Evolutionary conservation across 2,888 invertebrate species (phyloP), one percentile per base, ranked within the genome.

Genomic region (Laothoe populi): DNA sequence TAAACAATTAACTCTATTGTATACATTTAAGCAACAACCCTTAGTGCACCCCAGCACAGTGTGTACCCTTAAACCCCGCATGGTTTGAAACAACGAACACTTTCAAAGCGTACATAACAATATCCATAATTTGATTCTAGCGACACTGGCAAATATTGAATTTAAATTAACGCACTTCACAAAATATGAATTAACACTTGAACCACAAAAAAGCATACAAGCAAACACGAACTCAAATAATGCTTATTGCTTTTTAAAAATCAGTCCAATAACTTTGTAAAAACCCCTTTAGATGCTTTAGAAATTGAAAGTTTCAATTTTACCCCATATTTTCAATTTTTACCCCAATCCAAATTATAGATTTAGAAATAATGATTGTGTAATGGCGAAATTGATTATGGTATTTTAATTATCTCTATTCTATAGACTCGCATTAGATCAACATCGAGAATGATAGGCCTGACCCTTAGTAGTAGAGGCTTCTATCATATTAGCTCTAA

Each of bases 51-150:
- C 53, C 35, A 10, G 53, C 53, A 53, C 53, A 19, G 35, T 11
- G 19, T 35, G 3, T 44, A 49, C 24, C 49, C 49, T 13, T 24
- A 21, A 63, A 60, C 63, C 66, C 66, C 45, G 70, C 70, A 70
- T 70, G 68, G 68, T 67, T 63, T 53, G 31, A 53, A 11, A 11
- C 46, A 11, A 11, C 46, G 11, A 4, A 53, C 35, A 53, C 53
- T 35, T 2, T 31, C 31, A 35, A 8, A 1, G 31, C 26, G 8
- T n/a, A 26, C 49, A 49, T 31, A 16, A 16, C 16, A 26, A 16
- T 16, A 8, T n/a, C 16, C n/a, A 49, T 26, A 23, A 4, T 21
- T 7, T 45, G 46, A 2, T 11, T 46, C 13, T 46, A 11, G 16
- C 23, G 10, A 23, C 13, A 44, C 19, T 53, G 53, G 11, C 19